Evolutionary conservation across 1,140 invertebrate genomes (phyloP), one percentile per base, ranked within the genome.

Genomic region (Drosophila neocordata): DNA sequence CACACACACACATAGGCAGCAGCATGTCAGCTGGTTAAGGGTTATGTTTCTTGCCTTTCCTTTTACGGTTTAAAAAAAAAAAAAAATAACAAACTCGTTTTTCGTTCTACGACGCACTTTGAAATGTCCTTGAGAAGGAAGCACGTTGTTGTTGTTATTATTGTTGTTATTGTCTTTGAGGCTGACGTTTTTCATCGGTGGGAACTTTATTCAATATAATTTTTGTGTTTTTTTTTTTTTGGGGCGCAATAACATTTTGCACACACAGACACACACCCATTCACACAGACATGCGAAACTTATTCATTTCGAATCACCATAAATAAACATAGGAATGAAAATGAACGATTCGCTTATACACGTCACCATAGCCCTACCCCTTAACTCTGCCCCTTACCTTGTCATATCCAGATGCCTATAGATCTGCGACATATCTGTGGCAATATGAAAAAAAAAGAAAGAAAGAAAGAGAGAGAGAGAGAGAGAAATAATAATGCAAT

Each of bases 271-370:
- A 24, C 2, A 2, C 22, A 24, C 4, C 4, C 22, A 24, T 24
- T 24, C 41, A 48, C 41, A 48, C 41, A 48, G 7, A 18, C 41
- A 48, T 34, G 38, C 37, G 68, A 24, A 58, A 48, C 61, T 63
- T 65, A 80, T 78, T 57, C 37, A 63, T 68, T 79, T 78, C 65
- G 69, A 34, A 65, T 70, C 73, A 48, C 85, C 81, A 80, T 84
- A 85, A 85, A 85, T 85, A 84, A 85, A 84, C 81, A 84, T 84
- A 66, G 79, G 69, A 38, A 56, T 59, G 11, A 64, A 15, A 44
- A 31, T 31, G 64, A 73, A 66, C 62, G 70, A 59, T 59, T 66
- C 44, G 55, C 71, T 44, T 15, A 56, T 53, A 58, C 63, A 57
- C 63, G 52, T 58, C 61, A 60, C 72, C 60, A 55, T 59, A 55